Percentiles rank a stretch among this genome's conserved stretches.
Evolutionary conservation across 2,888 invertebrate species (phyloP).

Genomic region (Tetragnatha montana): DNA sequence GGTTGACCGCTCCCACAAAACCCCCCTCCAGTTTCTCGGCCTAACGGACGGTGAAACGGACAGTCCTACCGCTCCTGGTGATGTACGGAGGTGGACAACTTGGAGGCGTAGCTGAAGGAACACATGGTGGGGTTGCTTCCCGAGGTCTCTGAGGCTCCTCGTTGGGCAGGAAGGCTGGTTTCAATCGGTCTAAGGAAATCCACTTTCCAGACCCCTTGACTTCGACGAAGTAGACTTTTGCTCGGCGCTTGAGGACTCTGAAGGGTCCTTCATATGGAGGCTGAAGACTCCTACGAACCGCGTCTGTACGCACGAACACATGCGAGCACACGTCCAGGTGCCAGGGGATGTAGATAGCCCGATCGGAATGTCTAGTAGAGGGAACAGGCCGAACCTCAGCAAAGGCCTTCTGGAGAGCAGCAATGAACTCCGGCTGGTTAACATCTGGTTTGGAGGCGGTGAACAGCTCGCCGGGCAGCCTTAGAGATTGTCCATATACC

Average conservation of each 20-base stretch:
- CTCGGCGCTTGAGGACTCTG: too few species aligned
- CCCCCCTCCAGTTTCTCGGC: too few species aligned
- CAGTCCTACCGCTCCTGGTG: neutral
- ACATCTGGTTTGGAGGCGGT: neutral
- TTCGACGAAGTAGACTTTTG: neutral
- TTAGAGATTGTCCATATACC: conserved; percentile 15
- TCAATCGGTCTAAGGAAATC: neutral
- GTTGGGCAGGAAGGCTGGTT: too few species aligned
- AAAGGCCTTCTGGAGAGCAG: neutral
- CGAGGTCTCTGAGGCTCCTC: neutral
- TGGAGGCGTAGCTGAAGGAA: neutral
- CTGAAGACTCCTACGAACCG: too few species aligned
- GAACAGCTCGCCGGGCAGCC: conserved; percentile 8
- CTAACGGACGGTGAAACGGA: neutral
- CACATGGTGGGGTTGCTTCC: neutral
- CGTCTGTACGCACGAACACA: too few species aligned
- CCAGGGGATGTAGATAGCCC: neutral
- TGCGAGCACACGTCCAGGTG: neutral
- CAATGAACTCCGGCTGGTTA: neutral
- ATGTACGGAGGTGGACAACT: neutral
- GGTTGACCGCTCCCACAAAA: too few species aligned
- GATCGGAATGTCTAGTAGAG: neutral
- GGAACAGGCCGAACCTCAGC: neutral
- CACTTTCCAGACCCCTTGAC: neutral
- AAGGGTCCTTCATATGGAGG: too few species aligned